These are phyloP conservation scores for Cordylochernes scorpioides DNA, from an alignment of 2,888 invertebrate genomes.

Conservation along the genomic window DNA sequence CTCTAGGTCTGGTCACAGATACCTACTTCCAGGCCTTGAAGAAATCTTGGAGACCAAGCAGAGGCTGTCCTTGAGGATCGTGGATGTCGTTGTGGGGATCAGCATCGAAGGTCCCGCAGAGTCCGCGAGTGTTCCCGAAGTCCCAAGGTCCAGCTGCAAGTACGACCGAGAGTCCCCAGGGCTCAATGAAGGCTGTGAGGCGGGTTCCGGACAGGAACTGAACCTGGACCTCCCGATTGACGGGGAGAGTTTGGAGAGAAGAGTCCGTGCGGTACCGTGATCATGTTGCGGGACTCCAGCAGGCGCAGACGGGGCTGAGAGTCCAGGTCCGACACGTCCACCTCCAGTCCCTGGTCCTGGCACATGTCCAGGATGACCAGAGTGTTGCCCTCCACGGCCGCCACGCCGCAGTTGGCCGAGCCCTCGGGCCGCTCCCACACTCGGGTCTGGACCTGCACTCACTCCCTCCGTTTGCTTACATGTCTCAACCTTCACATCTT, in stretches of 20 bases:
- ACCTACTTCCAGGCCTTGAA: conserved; percentile 1
- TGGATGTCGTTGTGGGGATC: not conserved
- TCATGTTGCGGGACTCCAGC: too few relatives aligned
- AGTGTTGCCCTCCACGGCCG: conserved; percentile 1
- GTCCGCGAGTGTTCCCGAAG: conserved; percentile 1
- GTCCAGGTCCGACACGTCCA: too few relatives aligned
- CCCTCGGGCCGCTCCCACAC: too few relatives aligned
- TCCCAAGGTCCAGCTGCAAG: not conserved
- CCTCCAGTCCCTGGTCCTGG: too few relatives aligned
- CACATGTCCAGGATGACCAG: conserved; percentile 1
- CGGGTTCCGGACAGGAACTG: conserved; percentile 1
- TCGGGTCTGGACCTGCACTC: too few relatives aligned
- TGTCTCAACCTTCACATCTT: too few relatives aligned
- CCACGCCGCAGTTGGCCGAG: conserved; percentile 1
- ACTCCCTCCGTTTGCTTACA: too few relatives aligned
- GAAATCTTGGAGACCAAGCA: not conserved
- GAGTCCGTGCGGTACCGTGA: too few relatives aligned
- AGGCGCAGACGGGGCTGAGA: too few relatives aligned
- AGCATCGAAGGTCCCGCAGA: conserved; percentile 1
- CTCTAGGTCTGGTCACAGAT: too few relatives aligned
- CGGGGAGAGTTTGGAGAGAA: too few relatives aligned
- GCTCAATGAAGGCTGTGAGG: not conserved
- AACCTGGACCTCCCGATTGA: not conserved
- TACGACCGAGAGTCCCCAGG: conserved; percentile 1
- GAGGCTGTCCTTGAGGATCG: not conserved